Percentiles rank a stretch among this genome's conserved stretches.
Conservation (phyloP, 2,888 invertebrate genomes). For the Hoplodrina blanda region DNA sequence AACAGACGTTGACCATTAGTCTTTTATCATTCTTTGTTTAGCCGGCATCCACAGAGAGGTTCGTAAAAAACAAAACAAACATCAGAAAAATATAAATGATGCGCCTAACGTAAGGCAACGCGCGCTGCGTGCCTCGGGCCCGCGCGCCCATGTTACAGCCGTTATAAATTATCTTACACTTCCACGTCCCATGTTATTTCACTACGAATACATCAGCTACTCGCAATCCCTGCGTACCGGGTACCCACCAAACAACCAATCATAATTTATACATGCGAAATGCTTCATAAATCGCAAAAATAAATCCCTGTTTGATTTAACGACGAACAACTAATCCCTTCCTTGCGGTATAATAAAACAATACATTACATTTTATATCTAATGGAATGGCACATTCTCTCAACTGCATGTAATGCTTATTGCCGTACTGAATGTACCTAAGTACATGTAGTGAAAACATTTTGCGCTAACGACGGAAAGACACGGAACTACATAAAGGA, state of each 20-base stretch:
- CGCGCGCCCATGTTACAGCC: slow-evolving; percentile 80
- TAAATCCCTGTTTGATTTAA: slow-evolving; percentile 79
- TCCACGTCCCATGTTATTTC: slow-evolving; percentile 86
- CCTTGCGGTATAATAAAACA: slow-evolving; percentile 72
- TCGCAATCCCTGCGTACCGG: slow-evolving; percentile 81
- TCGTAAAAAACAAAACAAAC: slow-evolving; percentile 87
- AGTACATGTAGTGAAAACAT: slow-evolving; percentile 68
- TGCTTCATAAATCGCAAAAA: slow-evolving; percentile 81
- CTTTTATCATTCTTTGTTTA: slow-evolving; percentile 89
- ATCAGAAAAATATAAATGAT: slow-evolving; percentile 90
- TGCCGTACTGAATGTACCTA: slow-evolving; percentile 57
- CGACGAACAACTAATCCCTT: slow-evolving; percentile 76
- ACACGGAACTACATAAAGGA: slow-evolving; percentile 67
- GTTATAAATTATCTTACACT: slow-evolving; percentile 88
- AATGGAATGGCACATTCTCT: slow-evolving; percentile 71
- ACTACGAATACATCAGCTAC: slow-evolving; percentile 85
- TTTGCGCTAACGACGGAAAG: slow-evolving; percentile 73
- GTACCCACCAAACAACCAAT: slow-evolving; percentile 81
- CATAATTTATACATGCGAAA: slow-evolving; percentile 82
- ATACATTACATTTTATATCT: slow-evolving; percentile 73
- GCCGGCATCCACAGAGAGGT: slow-evolving; percentile 82
- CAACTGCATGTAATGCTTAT: slow-evolving; percentile 72
- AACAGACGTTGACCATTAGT: slow-evolving; percentile 86
- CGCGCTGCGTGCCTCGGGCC: slow-evolving; percentile 78
- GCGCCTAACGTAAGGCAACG: slow-evolving; percentile 87